Base-by-base conservation (phyloP, 2,113 vertebrate genomes). In the Lontra canadensis region DNA sequence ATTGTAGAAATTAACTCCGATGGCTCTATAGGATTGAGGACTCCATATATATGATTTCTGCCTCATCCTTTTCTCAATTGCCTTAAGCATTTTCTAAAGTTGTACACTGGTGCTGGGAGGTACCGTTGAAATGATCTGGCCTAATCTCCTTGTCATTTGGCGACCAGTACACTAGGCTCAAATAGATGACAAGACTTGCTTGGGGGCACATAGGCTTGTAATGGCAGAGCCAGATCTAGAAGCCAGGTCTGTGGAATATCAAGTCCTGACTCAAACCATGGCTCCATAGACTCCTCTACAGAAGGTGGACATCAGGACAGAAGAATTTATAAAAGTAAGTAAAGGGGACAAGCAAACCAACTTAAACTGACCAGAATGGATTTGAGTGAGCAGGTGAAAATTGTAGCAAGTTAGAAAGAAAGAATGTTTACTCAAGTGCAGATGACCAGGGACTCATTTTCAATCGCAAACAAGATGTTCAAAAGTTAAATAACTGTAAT, bases 401-500 rank as follows among this genome's bases (percentile, higher is more conserved):
- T 2, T 0, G 15, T 36, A 36, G 52, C 36, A 52, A 89, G 49
- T 94, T 44, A 52, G 29, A 55, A 90, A 44, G 34, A 90, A 92
- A 65, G 65, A 69, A 73, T 3, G 3, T 76, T 84, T 52, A 57
- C n/a, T 69, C 9, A 18, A 29, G 31, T 85, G 67, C 94, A 87
- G 86, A 65, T 67, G 67, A 57, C 65, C 47, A 67, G 34, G 44
- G 36, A 79, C 49, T 74, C 63, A 11, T 59, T 74, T 94, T 49
- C 61, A 71, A 57, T 65, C 57, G 59, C 71, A 74, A 67, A 63
- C 13, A 20, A 61, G 89, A 89, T 78, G 55, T 80, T 83, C 80
- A 61, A 55, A 84, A 69, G 34, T 74, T 90, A 71, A 81, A 29
- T 59, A 44, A 85, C 39, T 87, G 6, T 69, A 87, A 90, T 63